Evolutionary conservation across 2,888 invertebrate species (phyloP), one percentile per base, ranked within the genome.

Genomic region (Mythimna vitellina): DNA sequence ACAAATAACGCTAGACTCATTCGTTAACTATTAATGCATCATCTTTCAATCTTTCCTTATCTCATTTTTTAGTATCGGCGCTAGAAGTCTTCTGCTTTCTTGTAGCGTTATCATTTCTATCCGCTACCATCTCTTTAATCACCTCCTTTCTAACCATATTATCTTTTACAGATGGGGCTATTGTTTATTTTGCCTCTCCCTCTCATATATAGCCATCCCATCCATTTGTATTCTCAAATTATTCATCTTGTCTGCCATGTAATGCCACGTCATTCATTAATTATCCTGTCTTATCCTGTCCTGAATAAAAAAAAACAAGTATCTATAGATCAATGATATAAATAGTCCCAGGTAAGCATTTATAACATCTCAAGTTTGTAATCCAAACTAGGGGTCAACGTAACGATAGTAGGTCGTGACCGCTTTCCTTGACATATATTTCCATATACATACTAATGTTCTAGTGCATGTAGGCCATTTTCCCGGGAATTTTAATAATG

Each of bases 361-460:
- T 46, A 61, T 42, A 74, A 75, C 54, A 67, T 46, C 54, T 73
- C 62, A 72, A 70, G 71, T 54, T 77, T 42, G 60, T 29, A 69
- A 70, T 67, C 32, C 61, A 42, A 73, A 70, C 56, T 32, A 60
- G 73, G 66, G 84, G 76, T 80, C 85, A 61, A 58, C 68, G 80
- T 60, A 62, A 65, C 65, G 14, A 56, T 68, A 78, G 63, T 85
- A 42, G 85, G 85, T 82, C 73, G 58, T 58, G 72, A 54, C 65
- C 67, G 65, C 38, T 66, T 80, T 84, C 80, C 73, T 80, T 74
- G 64, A 70, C 71, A 82, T 61, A 71, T 70, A 65, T 66, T 25
- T 38, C 56, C 49, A 57, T 74, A 49, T n/a, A 73, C 38, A 38
- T 20, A 64, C 32, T 35, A 54, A 63, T 73, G 17, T 79, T 64